Conservation (phyloP, 2,113 vertebrate genomes). For the Silurus meridionalis region DNA sequence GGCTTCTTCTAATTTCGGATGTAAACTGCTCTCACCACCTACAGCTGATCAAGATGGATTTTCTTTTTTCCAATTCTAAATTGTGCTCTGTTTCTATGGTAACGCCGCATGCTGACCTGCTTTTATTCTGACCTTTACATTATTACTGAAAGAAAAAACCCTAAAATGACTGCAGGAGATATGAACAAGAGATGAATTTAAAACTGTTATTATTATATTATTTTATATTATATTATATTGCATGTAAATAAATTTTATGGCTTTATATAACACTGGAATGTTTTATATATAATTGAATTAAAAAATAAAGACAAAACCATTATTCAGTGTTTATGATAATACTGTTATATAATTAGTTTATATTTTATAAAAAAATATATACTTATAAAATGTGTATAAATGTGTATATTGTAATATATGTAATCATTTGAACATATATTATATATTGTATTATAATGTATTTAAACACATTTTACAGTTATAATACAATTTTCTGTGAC, state of each 20-base stretch:
- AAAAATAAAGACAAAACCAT: neutral
- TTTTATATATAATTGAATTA: neutral
- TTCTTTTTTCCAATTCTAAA: neutral
- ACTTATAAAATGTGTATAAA: too few relatives aligned
- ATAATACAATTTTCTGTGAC: neutral
- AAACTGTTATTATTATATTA: neutral
- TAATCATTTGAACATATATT: neutral
- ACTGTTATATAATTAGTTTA: too few relatives aligned
- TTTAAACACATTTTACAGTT: neutral
- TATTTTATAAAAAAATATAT: too few relatives aligned
- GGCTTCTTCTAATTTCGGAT: neutral
- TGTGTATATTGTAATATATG: too few relatives aligned
- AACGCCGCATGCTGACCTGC: neutral
- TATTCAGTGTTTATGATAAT: neutral
- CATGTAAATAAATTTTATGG: too few relatives aligned
- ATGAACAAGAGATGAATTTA: neutral
- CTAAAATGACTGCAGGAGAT: neutral
- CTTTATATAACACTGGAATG: too few relatives aligned
- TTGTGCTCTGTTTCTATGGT: constrained; percentile 1
- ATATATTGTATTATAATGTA: neutral
- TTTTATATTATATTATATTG: too few relatives aligned
- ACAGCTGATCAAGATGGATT: neutral
- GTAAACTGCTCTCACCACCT: neutral
- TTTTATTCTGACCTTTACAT: neutral
- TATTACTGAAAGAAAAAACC: neutral